These are phyloP conservation scores for Triplophysa rosa DNA, from an alignment of 2,113 vertebrate species.

Conservation along the genomic window DNA sequence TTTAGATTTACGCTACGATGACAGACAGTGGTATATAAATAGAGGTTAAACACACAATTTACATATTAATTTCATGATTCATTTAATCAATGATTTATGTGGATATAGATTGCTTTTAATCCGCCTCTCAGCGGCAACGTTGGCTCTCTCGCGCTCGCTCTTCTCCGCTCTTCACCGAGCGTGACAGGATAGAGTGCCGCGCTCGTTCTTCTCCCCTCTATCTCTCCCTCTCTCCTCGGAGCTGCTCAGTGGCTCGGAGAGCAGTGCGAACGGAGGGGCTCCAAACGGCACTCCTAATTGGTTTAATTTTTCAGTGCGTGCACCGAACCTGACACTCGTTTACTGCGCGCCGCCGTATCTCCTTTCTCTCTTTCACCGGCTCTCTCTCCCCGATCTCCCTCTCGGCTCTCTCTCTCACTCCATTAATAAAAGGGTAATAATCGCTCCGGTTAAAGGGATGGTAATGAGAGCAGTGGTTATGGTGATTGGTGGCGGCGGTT, in stretches of 20 bases:
- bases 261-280: constrained; percentile 52
- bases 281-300: constrained; percentile 60
- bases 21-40: constrained; percentile 89
- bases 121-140: constrained; percentile 65
- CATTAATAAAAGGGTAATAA: constrained; percentile 59
- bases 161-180: constrained; percentile 59
- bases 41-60: constrained; percentile 94
- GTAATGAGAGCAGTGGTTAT: constrained; percentile 55
- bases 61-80: constrained; percentile 97
- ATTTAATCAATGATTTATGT: constrained; percentile 94
- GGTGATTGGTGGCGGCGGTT: constrained; percentile 53
- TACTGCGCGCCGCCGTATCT: constrained; percentile 44
- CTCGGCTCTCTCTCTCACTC: constrained; percentile 14
- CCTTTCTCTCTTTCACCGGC: constrained; percentile 41
- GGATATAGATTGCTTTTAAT: constrained; percentile 89
- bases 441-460: constrained; percentile 55
- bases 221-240: constrained; percentile 34
- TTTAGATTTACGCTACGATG: constrained; percentile 88
- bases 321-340: constrained; percentile 55
- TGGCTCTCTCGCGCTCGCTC: constrained; percentile 60
- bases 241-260: constrained; percentile 52
- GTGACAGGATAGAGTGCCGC: constrained; percentile 51
- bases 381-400: constrained; percentile 13
- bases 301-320: constrained; percentile 63
- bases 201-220: constrained; percentile 40